Conservation (phyloP, 2,113 vertebrate species). For the Psilopogon haemacephalus region DNA sequence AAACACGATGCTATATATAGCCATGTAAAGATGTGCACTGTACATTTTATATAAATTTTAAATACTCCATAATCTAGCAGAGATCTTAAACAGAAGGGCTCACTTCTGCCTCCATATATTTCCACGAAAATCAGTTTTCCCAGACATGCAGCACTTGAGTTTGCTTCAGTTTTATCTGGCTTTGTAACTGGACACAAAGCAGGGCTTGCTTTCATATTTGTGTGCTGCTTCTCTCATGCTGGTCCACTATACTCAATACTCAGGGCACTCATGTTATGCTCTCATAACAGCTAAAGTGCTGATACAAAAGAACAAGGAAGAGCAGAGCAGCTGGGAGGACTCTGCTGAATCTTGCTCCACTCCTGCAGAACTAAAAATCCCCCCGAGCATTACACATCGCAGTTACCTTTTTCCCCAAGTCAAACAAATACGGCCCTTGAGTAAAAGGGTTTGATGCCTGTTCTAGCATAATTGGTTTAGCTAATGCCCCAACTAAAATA, state of each 20-base stretch:
- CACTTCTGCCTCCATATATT: neutral
- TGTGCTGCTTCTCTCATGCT: slow-evolving; percentile 12
- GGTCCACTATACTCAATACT: slow-evolving; percentile 23
- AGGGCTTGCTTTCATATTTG: neutral
- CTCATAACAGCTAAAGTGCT: slow-evolving; percentile 26
- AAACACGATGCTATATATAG: slow-evolving; percentile 23
- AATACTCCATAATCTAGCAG: neutral
- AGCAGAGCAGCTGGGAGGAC: slow-evolving; percentile 43
- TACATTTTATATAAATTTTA: slow-evolving; percentile 23
- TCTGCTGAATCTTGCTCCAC: neutral
- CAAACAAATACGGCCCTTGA: neutral
- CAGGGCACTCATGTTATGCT: slow-evolving; percentile 28
- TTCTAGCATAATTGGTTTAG: slow-evolving; percentile 53
- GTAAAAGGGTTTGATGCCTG: slow-evolving; percentile 9
- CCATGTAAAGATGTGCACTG: neutral
- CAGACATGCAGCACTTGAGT: slow-evolving; percentile 11
- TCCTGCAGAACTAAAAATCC: neutral
- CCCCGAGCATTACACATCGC: neutral
- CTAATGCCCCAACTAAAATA: slow-evolving; percentile 70
- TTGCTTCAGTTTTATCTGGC: slow-evolving; percentile 33
- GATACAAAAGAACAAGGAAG: slow-evolving; percentile 3
- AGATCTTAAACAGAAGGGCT: neutral
- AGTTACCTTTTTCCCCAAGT: neutral
- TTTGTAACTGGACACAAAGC: neutral
- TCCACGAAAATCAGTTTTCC: neutral